Evolutionary conservation across 2,888 invertebrate species (phyloP).

Genomic region (Lepidocyrtinus sp.): DNA sequence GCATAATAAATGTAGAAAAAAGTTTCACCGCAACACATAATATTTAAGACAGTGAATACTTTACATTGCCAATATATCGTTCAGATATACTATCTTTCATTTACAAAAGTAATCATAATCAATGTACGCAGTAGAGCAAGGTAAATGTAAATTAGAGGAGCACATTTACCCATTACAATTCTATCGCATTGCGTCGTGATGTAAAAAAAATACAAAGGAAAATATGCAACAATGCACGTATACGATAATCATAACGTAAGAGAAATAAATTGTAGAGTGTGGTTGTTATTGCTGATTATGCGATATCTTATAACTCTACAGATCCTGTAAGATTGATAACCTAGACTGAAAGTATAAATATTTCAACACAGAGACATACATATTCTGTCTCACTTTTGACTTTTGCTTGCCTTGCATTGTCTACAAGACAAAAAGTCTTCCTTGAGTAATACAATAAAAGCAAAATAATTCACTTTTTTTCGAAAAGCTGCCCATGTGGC

Average conservation of each 20-base stretch:
- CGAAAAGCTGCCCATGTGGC: no score
- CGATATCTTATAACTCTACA: no score
- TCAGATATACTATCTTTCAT: no score
- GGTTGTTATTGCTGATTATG: no score
- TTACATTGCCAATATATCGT: slow-evolving; percentile 3
- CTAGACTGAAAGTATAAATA: not conserved
- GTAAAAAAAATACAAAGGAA: no score
- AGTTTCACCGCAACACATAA: slow-evolving; percentile 36
- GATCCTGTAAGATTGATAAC: slow-evolving; percentile 28
- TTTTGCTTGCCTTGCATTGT: not conserved
- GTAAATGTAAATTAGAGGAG: slow-evolving; percentile 40
- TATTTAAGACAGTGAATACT: not conserved
- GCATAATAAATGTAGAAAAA: not conserved
- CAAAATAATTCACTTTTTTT: no score
- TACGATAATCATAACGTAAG: not conserved
- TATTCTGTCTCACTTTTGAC: not conserved
- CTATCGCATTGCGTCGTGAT: slow-evolving; percentile 10
- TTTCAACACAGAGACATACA: not conserved
- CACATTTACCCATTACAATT: slow-evolving; percentile 26
- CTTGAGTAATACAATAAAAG: no score
- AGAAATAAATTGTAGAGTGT: no score
- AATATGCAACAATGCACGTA: slow-evolving; percentile 5
- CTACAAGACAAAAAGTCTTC: no score
- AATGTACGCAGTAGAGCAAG: slow-evolving; percentile 38
- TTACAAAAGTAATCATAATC: slow-evolving; percentile 23